Evolutionary conservation across 2,797 vertebrate species (phyloP).

Genomic region (Channallabes apus): DNA sequence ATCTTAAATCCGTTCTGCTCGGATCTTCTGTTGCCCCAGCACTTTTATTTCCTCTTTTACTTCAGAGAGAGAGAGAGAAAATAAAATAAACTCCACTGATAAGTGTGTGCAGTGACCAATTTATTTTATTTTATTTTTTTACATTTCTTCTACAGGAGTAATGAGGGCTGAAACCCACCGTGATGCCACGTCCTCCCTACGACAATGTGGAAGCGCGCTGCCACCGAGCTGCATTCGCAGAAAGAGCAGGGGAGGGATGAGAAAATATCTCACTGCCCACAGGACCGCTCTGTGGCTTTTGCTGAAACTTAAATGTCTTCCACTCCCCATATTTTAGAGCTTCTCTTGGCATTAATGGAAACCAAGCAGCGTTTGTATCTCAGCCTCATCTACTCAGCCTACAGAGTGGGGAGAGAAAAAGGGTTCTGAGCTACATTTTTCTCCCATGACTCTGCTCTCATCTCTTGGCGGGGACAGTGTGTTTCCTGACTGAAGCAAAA

Average conservation of each 20-base stretch:
- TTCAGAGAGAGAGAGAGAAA: background rate
- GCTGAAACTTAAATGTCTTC: slow-evolving; percentile 57
- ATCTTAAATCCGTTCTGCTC: slow-evolving; percentile 38
- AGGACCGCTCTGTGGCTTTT: slow-evolving; percentile 57
- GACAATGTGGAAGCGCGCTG: slow-evolving; percentile 7
- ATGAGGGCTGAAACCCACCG: background rate
- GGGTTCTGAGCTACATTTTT: slow-evolving; percentile 51
- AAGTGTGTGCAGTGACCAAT: background rate
- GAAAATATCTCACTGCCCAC: slow-evolving; percentile 57
- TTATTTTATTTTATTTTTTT: background rate
- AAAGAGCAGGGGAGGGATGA: slow-evolving; percentile 51
- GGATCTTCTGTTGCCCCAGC: slow-evolving; percentile 9
- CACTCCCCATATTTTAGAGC: slow-evolving; percentile 58
- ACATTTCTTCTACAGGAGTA: background rate
- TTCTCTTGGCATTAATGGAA: slow-evolving; percentile 54
- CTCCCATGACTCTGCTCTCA: slow-evolving; percentile 56
- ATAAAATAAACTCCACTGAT: background rate
- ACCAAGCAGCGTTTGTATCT: slow-evolving; percentile 51
- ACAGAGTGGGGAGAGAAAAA: slow-evolving; percentile 17
- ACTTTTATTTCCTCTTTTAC: slow-evolving; percentile 29
- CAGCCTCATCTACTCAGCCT: slow-evolving; percentile 52
- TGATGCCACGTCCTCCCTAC: slow-evolving; percentile 16
- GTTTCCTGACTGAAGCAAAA: slow-evolving; percentile 55
- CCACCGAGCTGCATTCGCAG: slow-evolving; percentile 26
- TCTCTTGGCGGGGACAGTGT: slow-evolving; percentile 52